Base-by-base conservation (phyloP, 2,888 invertebrate genomes). In the Tetranychus piercei region DNA sequence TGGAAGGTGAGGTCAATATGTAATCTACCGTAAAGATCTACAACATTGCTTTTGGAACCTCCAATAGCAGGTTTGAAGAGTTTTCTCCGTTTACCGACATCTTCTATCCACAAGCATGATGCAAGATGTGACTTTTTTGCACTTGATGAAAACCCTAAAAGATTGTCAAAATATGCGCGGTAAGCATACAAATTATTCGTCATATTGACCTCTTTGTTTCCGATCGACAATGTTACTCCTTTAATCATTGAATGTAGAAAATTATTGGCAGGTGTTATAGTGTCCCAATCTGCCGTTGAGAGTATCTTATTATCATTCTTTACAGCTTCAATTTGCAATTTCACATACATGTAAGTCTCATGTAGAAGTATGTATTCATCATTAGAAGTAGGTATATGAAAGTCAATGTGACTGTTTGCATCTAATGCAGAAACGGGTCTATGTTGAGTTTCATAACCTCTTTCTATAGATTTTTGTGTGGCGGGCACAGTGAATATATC, bases 1-100 rank as follows among this genome's bases (percentile, higher is more conserved):
- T 75, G 75, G n/a, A 73, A 45, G 64, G 73, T 75, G 18, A 77
- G 65, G 65, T 77, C 77, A 22, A 44, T 45, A 67, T 76, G 76
- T 18, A 77, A 55, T 64, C 55, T 43, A 1, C 76, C 76, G 7
- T 74, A 71, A 73, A 76, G 71, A n/a, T 77, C 76, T 5, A 77
- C 34, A 11, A 64, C 15, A 11, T 15, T 8, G 15, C 64, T 15
- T 64, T 64, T 15, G 1, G 11, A n/a, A 1, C 23, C 15, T n/a
- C 74, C 74, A 11, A 18, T n/a, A 4, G 8, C 22, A 7, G 45
- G 6, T 18, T 34, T 15, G 11, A 6, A 8, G 44, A 23, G 55
- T 20, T 5, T 11, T 18, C 15, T 18, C 2, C 6, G 71, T 45
- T 22, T 74, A 11, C 23, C 44, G 18, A 44, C 72, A n/a, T n/a